Base-by-base conservation (phyloP, 2,797 vertebrate species). In the Eptatretus atami region DNA sequence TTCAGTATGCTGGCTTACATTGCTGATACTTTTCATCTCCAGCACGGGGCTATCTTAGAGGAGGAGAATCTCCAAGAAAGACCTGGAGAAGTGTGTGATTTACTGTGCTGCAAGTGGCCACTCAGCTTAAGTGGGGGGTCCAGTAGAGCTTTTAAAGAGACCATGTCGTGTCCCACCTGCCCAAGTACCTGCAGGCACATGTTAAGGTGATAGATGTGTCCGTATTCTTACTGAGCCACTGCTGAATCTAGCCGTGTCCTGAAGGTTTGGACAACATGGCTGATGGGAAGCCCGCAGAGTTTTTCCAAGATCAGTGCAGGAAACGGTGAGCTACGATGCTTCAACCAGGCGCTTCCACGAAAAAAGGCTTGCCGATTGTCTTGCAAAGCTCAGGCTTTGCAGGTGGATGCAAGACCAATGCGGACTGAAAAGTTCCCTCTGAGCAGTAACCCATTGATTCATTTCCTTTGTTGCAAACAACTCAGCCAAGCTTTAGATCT, bases 331-430 rank as follows among this genome's bases (percentile, higher is more conserved):
- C 68, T 95, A 63, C 86, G 77, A 64, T 90, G 86, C 73, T 80
- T 94, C 70, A 98, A 68, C 92, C 92, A 98, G 67, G 86, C 88
- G n/a, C n/a, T n/a, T 79, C 82, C 81, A 72, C 80, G 95, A 70
- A 94, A 93, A 66, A n/a, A n/a, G n/a, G 88, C 92, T 67, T 94
- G 85, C 9, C 84, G 79, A 66, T 96, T 82, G 65, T 82, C 78
- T 64, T 81, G 86, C 64, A 93, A 72, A 81, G 81, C 57, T 81
- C 77, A 69, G 80, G 73, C 66, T 90, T 80, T 25, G 80, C n/a
- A 79, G 66, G 73, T 73, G 57, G 9, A 10, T n/a, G 57, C n/a
- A n/a, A n/a, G 10, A 2, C 57, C 57, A n/a, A 12, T n/a, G n/a
- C n/a, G 57, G 12, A 25, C 24, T 25, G 15, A 61, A n/a, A 12